Evolutionary conservation across 1,140 invertebrate genomes (phyloP).

Genomic region (Nebria ingens): DNA sequence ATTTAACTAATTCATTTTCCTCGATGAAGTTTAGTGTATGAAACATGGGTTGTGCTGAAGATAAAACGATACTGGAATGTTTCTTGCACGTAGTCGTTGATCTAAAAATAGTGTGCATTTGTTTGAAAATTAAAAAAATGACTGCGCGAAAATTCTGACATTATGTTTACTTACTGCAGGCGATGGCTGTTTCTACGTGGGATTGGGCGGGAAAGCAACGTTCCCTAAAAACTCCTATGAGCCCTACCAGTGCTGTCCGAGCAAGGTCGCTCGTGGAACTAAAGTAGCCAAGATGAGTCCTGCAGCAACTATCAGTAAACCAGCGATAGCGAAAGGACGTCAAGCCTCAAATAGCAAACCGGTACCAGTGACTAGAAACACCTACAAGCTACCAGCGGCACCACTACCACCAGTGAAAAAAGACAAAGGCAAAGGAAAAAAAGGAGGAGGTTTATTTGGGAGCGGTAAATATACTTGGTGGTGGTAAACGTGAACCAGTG

Average conservation of each 20-base stretch:
- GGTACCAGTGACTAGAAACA: conserved; percentile 26
- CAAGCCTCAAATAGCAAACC: conserved; percentile 17
- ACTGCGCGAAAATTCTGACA: conserved; percentile 38
- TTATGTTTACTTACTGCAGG: conserved; percentile 59
- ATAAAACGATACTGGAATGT: conserved; percentile 3
- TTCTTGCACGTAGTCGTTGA: conserved; percentile 4
- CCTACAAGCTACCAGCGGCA: conserved; percentile 15
- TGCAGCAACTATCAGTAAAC: conserved; percentile 32
- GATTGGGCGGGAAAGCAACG: conserved; percentile 73
- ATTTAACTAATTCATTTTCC: too few species aligned
- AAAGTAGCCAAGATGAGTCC: conserved; percentile 58
- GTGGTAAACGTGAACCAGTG: conserved; percentile 29
- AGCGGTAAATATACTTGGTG: conserved; percentile 57
- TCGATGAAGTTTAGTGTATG: too few species aligned
- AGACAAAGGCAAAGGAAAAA: conserved; percentile 55
- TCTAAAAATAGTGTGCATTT: background rate
- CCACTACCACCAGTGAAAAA: conserved; percentile 25
- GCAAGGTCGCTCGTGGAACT: conserved; percentile 59
- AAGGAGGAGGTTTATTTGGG: conserved; percentile 72
- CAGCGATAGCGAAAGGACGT: conserved; percentile 18
- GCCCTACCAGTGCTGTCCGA: conserved; percentile 83
- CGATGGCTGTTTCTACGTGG: conserved; percentile 92
- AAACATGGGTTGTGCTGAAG: too few species aligned
- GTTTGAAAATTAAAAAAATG: background rate
- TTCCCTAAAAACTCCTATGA: conserved; percentile 67